Percentiles rank a stretch among this genome's conserved stretches.
These are phyloP conservation scores for Heliangelus exortis DNA, from an alignment of 2,797 vertebrate genomes.

Conservation along the genomic window DNA sequence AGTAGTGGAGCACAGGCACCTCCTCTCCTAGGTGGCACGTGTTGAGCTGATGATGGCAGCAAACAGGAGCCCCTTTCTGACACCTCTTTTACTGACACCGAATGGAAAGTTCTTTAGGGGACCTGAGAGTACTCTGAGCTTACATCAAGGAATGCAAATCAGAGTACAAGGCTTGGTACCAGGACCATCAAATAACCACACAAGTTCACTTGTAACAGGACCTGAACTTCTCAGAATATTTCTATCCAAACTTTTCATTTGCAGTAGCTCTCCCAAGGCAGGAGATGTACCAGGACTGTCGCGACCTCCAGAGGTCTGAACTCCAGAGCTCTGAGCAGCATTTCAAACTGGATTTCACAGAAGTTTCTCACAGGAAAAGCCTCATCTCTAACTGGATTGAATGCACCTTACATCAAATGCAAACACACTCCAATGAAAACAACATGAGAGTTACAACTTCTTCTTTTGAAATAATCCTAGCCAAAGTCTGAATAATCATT, in stretches of 20 bases:
- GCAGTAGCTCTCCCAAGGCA: neutral
- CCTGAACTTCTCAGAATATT: neutral
- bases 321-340: neutral
- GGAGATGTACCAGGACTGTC: neutral
- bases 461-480: neutral
- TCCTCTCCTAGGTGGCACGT: neutral
- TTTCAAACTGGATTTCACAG: neutral
- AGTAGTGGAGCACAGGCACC: neutral
- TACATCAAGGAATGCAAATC: neutral
- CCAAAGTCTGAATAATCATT: neutral
- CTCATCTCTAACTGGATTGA: neutral
- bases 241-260: neutral
- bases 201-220: accelerated
- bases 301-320: neutral
- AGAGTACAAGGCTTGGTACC: neutral
- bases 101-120: neutral
- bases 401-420: neutral
- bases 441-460: neutral
- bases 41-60: neutral
- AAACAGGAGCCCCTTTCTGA: too few species aligned
- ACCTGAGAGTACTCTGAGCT: neutral
- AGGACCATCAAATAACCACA: neutral
- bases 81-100: neutral
- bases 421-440: neutral
- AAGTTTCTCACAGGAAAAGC: neutral